Base-by-base conservation (phyloP, 53 echinoderm and acorn worm species). In the Pentamera pediparva region DNA sequence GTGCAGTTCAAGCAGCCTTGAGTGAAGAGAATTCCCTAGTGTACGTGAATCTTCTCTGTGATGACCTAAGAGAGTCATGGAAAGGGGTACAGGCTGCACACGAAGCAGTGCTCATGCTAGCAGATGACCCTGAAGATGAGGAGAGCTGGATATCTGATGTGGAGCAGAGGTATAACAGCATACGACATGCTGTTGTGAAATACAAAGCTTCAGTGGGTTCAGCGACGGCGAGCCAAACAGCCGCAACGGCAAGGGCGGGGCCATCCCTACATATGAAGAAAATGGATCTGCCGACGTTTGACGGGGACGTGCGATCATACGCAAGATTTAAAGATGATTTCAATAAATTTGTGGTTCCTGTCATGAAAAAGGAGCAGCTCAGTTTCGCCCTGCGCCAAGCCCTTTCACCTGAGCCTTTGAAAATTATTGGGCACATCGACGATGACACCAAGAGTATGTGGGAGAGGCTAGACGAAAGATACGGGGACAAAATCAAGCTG, bases 391-490 rank as follows among this genome's bases (percentile, higher is more conserved):
- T 77, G 34, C 40, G 63, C 18, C 62, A 47, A 48, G 15, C 51
- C 22, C 19, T 77, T 17, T 47, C 49, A 4, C 27, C 15, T 12
- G 57, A 62, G 22, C 63, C 77, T 0, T 34, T 39, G n/a, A n/a
- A n/a, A n/a, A n/a, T n/a, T n/a, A n/a, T n/a, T n/a, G n/a, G n/a
- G n/a, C n/a, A n/a, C n/a, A n/a, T n/a, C n/a, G n/a, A n/a, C n/a
- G n/a, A n/a, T n/a, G n/a, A n/a, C n/a, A n/a, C n/a, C n/a, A n/a
- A n/a, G n/a, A 45, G n/a, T 13, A 59, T 76, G 36, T 76, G 76
- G 76, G 41, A 60, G 40, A 59, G 76, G 25, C 19, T 62, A 35
- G 80, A 80, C 57, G 80, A 80, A 10, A 32, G 28, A 13, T 72
- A 80, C 32, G 71, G 72, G 13, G 72, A 70, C 17, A 52, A 35